A percentile compares a stretch with the other conserved stretches of the same genome.
phyloP scores from a whole-genome alignment of 1,140 invertebrate species.

The Zaprionus capensis region DNA sequence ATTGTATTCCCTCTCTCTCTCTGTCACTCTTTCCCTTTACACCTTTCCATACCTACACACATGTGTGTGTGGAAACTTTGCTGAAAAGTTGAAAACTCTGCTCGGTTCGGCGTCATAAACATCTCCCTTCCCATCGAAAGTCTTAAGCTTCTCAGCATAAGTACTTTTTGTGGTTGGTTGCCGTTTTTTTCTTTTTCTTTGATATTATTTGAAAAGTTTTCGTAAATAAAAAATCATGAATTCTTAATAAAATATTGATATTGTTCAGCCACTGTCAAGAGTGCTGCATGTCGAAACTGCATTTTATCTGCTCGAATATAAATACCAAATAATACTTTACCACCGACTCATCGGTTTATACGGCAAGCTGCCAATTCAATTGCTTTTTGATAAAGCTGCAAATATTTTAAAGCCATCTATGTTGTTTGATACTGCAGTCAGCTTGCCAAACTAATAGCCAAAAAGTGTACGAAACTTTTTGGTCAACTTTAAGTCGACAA shows the following conservation, averaged over 20 bases:
- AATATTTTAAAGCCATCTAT: slow-evolving; percentile 2
- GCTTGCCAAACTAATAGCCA: neutral
- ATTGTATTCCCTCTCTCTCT: slow-evolving; percentile 38
- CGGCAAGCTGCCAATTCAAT: neutral
- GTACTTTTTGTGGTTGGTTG: slow-evolving; percentile 26
- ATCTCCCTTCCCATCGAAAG: slow-evolving; percentile 36
- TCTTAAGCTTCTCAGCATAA: slow-evolving; percentile 29
- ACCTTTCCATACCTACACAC: slow-evolving; percentile 2
- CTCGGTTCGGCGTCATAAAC: slow-evolving; percentile 65
- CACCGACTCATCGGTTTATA: neutral
- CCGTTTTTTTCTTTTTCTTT: slow-evolving; percentile 51
- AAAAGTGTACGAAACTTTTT: slow-evolving; percentile 2
- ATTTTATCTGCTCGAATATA: slow-evolving; percentile 20
- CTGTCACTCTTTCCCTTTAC: slow-evolving; percentile 7
- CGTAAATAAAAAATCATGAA: slow-evolving; percentile 22
- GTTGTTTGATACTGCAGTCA: slow-evolving; percentile 1
- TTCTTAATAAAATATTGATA: slow-evolving; percentile 28
- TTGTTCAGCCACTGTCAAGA: slow-evolving; percentile 13
- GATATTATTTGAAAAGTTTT: slow-evolving; percentile 79
- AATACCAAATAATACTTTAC: neutral
- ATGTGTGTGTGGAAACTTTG: slow-evolving; percentile 45
- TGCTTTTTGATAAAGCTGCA: slow-evolving; percentile 1
- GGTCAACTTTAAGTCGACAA: slow-evolving; percentile 12
- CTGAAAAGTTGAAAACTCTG: slow-evolving; percentile 60
- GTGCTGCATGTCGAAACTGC: slow-evolving; percentile 14